Evolutionary conservation across 2,113 vertebrate species (phyloP).

Genomic region (Cervus canadensis): DNA sequence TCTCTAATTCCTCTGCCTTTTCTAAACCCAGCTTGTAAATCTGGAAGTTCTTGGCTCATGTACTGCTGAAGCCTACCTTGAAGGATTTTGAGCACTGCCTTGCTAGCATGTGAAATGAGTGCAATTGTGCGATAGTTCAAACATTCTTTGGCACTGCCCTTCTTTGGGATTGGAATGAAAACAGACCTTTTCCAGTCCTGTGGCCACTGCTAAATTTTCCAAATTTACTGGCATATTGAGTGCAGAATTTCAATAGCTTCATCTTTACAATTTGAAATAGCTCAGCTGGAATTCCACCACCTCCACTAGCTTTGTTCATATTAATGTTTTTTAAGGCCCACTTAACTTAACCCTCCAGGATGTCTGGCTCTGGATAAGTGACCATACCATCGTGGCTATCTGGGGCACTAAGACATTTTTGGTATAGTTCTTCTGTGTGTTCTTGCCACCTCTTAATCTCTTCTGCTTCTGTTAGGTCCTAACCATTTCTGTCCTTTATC

Average conservation of each 20-base stretch:
- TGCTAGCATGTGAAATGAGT: not conserved
- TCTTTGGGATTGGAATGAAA: not conserved
- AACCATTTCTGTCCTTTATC: not conserved
- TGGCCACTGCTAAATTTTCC: not conserved
- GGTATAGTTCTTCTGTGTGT: not conserved
- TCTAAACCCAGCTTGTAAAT: not conserved
- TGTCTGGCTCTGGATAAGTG: not conserved
- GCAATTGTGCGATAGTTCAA: accelerated
- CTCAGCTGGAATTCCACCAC: not conserved
- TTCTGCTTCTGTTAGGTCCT: not conserved
- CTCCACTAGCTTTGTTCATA: not conserved
- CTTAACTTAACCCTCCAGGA: not conserved
- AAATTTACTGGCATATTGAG: not conserved
- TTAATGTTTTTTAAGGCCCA: not conserved
- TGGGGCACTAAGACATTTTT: not conserved
- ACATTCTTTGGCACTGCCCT: not conserved
- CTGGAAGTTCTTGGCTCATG: not conserved
- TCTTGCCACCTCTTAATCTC: not conserved
- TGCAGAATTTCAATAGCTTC: not conserved
- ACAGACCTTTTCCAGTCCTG: not conserved
- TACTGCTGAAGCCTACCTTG: not conserved
- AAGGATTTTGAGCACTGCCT: not conserved
- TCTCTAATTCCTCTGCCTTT: not conserved
- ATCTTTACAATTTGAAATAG: not conserved
- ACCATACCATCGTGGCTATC: not conserved